Evolutionary conservation across 2,797 vertebrate genomes (phyloP).

Genomic region (Heteromormyrus szaboi): DNA sequence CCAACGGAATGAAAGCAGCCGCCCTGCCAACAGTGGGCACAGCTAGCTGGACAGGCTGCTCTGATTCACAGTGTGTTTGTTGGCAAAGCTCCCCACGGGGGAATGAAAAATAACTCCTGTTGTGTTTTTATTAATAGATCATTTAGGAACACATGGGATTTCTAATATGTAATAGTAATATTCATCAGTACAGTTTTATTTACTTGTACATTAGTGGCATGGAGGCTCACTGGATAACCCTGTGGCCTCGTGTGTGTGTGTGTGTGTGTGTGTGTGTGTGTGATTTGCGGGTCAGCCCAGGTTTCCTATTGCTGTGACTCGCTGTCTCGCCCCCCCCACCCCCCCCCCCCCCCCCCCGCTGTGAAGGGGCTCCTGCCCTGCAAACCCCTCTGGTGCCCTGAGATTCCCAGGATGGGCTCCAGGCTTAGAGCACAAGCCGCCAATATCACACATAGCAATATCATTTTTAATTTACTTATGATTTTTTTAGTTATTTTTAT

Average conservation of each 20-base stretch:
- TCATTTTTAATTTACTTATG: not conserved
- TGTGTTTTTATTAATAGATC: not conserved
- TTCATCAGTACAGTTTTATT: not conserved
- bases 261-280: not conserved
- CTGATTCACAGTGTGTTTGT: constrained; percentile 4
- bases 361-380: not conserved
- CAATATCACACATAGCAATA: not conserved
- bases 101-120: not conserved
- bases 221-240: not conserved
- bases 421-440: not conserved
- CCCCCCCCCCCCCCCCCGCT: no score
- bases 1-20: constrained; percentile 28
- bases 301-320: not conserved
- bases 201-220: not conserved
- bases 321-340: not conserved
- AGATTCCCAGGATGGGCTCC: not conserved
- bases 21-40: constrained; percentile 22
- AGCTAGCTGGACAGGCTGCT: not conserved
- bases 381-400: not conserved
- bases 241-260: not conserved
- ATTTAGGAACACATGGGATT: not conserved
- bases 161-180: not conserved
- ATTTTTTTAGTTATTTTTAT: not conserved
- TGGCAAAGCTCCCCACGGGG: not conserved
- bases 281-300: not conserved